A percentile compares a stretch with the other conserved stretches of the same genome.
Evolutionary conservation across 2,113 vertebrate genomes (phyloP).

Genomic region (Hippocampus mohnikei): DNA sequence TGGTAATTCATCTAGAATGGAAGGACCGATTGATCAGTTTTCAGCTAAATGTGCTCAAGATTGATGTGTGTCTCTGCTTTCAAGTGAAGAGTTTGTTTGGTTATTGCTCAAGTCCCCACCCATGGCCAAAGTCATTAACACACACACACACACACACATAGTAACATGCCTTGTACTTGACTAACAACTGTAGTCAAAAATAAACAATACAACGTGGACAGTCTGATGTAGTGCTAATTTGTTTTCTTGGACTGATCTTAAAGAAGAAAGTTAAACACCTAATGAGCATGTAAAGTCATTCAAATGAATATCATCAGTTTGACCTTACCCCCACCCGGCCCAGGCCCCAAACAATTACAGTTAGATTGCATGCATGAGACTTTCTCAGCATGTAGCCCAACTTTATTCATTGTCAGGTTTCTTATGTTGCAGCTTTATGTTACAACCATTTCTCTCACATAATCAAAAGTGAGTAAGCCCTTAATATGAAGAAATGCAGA

Average conservation of each 20-base stretch:
- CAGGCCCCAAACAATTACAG: not conserved
- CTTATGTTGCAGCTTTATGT: not conserved
- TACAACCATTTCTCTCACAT: not conserved
- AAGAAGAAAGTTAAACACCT: too few species aligned
- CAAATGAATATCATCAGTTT: slow-evolving; percentile 42
- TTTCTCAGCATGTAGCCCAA: not conserved
- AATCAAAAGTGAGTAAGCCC: not conserved
- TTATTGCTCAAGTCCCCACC: not conserved
- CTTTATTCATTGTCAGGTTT: not conserved
- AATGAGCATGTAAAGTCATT: slow-evolving; percentile 29
- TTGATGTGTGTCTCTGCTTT: not conserved
- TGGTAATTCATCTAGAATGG: not conserved
- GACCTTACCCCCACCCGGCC: not conserved
- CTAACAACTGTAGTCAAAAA: too few species aligned
- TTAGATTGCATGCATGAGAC: not conserved
- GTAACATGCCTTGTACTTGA: too few species aligned
- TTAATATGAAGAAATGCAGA: not conserved
- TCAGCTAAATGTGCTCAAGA: not conserved
- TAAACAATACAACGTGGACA: too few species aligned
- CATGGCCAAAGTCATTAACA: not conserved
- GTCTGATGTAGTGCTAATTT: too few species aligned
- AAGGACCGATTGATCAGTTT: not conserved
- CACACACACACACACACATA: too few species aligned
- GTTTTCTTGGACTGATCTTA: too few species aligned
- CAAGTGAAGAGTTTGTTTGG: not conserved